A percentile compares a stretch with the other conserved stretches of the same genome.
Conservation (phyloP, 2,113 vertebrate genomes). For the Bujurquina vittata region DNA sequence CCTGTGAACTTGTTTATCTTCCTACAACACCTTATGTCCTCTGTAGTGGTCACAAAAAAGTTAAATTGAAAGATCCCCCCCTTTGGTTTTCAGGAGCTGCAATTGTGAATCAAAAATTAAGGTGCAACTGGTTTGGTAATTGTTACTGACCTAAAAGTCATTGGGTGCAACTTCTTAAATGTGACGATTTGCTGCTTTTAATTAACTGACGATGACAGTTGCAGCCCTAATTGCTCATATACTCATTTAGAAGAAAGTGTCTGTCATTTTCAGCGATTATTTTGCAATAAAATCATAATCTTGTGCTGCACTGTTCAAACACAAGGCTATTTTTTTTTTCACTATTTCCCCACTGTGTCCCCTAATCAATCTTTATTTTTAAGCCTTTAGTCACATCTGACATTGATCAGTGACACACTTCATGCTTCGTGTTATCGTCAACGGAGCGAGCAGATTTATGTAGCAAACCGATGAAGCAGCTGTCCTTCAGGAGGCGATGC, state of each 20-base stretch:
- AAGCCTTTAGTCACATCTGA: background rate
- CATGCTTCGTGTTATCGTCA: background rate
- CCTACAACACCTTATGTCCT: too few relatives aligned
- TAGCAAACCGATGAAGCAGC: conserved; percentile 42
- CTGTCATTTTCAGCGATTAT: background rate
- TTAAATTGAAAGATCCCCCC: too few relatives aligned
- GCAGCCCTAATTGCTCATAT: background rate
- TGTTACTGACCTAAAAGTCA: background rate
- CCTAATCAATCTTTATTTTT: background rate
- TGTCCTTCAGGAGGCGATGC: background rate
- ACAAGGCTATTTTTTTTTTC: background rate
- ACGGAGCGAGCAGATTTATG: conserved; percentile 15
- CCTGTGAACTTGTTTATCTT: background rate
- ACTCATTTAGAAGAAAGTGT: background rate
- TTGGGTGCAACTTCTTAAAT: background rate
- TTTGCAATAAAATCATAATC: conserved; percentile 36
- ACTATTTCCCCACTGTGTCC: background rate
- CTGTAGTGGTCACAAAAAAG: too few relatives aligned
- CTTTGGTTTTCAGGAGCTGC: background rate
- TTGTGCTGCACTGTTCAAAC: background rate
- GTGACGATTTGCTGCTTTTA: conserved; percentile 2
- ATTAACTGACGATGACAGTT: background rate
- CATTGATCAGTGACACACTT: background rate
- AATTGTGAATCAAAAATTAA: background rate
- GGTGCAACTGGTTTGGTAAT: background rate